phyloP scores from a whole-genome alignment of 2,888 invertebrate genomes.

The Calephelis perditalis region DNA sequence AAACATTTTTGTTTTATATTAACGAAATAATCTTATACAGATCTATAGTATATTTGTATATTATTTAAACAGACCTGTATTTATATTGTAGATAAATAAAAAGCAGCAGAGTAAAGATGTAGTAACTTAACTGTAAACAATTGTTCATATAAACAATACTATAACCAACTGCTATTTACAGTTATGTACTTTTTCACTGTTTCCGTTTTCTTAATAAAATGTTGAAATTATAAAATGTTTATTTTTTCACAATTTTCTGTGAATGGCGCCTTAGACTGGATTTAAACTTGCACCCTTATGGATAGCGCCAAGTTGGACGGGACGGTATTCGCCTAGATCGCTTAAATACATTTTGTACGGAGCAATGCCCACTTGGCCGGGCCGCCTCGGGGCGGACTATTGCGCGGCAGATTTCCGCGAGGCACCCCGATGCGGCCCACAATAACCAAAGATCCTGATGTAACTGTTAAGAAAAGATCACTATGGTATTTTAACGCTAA shows the following conservation, averaged over 20 bases:
- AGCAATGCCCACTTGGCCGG: too few species aligned
- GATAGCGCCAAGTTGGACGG: too few species aligned
- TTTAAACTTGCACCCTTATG: too few species aligned
- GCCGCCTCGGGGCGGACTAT: too few species aligned
- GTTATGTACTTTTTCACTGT: constrained; percentile 78
- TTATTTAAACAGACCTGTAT: constrained; percentile 12
- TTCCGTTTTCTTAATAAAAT: constrained; percentile 79
- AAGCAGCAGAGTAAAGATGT: constrained; percentile 56
- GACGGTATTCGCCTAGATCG: too few species aligned
- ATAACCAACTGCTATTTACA: constrained; percentile 75
- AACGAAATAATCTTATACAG: constrained; percentile 10
- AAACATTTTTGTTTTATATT: constrained; percentile 12
- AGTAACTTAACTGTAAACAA: constrained; percentile 61
- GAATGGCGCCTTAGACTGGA: too few species aligned
- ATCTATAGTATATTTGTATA: constrained; percentile 14
- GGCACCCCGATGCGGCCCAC: too few species aligned
- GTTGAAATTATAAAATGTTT: constrained; percentile 56
- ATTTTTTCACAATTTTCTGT: neutral
- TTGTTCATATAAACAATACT: constrained; percentile 67
- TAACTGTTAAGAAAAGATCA: too few species aligned
- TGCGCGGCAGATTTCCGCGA: too few species aligned
- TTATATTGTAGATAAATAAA: constrained; percentile 28
- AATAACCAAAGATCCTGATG: too few species aligned
- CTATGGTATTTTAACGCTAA: too few species aligned
- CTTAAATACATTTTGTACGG: too few species aligned